Percentiles rank a stretch among this genome's conserved stretches.
phyloP scores from a whole-genome alignment of 2,888 invertebrate species.

The Scelioninae gen. 2 region DNA sequence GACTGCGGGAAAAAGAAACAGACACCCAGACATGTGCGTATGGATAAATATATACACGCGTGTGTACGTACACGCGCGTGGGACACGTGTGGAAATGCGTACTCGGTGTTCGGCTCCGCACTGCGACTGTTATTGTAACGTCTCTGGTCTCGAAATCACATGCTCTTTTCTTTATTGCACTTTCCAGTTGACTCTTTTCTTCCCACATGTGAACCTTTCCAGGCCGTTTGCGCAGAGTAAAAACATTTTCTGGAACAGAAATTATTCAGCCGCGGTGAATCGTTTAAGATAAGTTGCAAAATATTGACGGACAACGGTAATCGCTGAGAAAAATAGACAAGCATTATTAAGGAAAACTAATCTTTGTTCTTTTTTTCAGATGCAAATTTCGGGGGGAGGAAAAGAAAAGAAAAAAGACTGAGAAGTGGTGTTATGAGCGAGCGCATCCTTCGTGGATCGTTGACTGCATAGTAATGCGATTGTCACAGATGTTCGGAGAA shows the following conservation, averaged over 20 bases:
- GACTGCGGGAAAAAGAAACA: constrained; percentile 54
- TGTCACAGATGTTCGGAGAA: constrained; percentile 47
- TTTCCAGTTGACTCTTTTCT: constrained; percentile 19
- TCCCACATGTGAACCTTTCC: neutral
- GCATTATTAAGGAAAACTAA: no score
- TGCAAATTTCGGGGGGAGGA: constrained; percentile 41
- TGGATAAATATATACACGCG: constrained; percentile 36
- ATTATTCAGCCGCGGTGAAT: no score
- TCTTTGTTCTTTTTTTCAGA: constrained; percentile 26
- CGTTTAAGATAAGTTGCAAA: no score
- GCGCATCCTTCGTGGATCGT: constrained; percentile 54
- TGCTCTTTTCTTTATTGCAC: constrained; percentile 29
- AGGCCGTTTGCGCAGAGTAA: no score
- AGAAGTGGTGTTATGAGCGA: constrained; percentile 45
- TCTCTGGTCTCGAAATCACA: constrained; percentile 34
- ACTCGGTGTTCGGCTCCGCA: constrained; percentile 15
- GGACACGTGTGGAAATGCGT: constrained; percentile 55
- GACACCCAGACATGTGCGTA: constrained; percentile 17
- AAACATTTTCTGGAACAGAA: no score
- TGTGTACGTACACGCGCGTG: constrained; percentile 24
- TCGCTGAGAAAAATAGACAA: no score
- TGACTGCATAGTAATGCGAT: constrained; percentile 54
- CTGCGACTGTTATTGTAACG: constrained; percentile 52
- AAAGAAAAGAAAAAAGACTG: constrained; percentile 21
- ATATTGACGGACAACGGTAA: no score